phyloP scores from a whole-genome alignment of 2,888 invertebrate species.

The Teleogryllus oceanicus region DNA sequence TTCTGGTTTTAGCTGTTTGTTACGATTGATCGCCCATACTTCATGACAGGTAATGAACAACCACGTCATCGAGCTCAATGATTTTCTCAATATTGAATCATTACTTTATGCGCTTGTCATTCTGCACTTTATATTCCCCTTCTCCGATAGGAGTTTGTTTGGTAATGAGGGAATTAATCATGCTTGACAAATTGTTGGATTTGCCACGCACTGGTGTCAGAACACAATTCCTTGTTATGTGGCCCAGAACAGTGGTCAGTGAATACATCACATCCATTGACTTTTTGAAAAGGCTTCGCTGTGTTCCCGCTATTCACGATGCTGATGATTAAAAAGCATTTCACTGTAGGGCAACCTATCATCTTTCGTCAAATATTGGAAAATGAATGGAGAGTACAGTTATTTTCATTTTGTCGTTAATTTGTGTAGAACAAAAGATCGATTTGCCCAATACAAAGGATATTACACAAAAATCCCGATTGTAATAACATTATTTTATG shows the following conservation, averaged over 20 bases:
- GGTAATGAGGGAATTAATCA: conserved; percentile 2
- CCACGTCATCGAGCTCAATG: conserved; percentile 11
- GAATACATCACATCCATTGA: background rate
- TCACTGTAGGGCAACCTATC: too few relatives aligned
- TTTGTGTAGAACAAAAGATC: too few relatives aligned
- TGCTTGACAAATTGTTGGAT: background rate
- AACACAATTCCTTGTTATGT: background rate
- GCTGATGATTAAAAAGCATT: background rate
- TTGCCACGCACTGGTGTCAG: background rate
- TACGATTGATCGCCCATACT: background rate
- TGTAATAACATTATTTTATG: too few relatives aligned
- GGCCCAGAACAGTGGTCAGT: background rate
- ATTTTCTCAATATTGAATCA: conserved; percentile 18
- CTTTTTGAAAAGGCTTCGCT: background rate
- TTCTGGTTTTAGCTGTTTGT: background rate
- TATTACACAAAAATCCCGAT: too few relatives aligned
- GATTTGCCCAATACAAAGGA: too few relatives aligned
- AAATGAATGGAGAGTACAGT: too few relatives aligned
- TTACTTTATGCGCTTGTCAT: background rate
- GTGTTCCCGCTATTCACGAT: background rate
- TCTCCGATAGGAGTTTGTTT: background rate
- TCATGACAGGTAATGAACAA: conserved; percentile 18
- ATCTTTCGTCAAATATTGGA: too few relatives aligned
- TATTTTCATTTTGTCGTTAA: too few relatives aligned
- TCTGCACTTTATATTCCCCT: background rate